A percentile compares a stretch with the other conserved stretches of the same genome.
Evolutionary conservation across 2,113 vertebrate species (phyloP).

Genomic region (Tretioscincus oriximinensis): DNA sequence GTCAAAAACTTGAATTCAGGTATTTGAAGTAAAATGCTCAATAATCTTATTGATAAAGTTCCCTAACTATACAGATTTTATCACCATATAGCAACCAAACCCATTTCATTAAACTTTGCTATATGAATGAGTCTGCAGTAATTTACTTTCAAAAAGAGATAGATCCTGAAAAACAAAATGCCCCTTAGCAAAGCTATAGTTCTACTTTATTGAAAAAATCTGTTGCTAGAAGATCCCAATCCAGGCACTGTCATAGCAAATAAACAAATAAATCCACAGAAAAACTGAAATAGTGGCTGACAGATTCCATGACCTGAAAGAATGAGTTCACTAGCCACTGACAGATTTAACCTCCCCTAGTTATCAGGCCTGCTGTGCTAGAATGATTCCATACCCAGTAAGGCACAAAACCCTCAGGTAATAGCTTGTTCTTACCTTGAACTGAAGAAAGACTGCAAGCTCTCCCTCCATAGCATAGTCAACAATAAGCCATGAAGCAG

Average conservation of each 20-base stretch:
- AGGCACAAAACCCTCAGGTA: background rate
- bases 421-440: background rate
- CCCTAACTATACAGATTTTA: background rate
- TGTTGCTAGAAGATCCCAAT: conserved; percentile 38
- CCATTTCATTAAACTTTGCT: background rate
- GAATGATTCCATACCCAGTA: background rate
- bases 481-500: background rate
- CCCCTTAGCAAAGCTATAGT: conserved; percentile 1
- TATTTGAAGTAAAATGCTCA: background rate
- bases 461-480: background rate
- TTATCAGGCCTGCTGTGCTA: background rate
- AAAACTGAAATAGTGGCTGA: background rate
- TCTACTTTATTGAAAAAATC: conserved; percentile 21
- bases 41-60: too few relatives aligned
- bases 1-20: background rate
- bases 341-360: background rate
- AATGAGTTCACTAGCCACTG: conserved; percentile 6
- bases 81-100: background rate
- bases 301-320: conserved; percentile 13
- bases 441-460: background rate
- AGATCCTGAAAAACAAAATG: background rate
- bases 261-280: background rate
- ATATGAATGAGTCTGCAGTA: background rate
- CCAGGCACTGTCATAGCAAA: conserved; percentile 25
- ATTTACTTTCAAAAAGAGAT: background rate